Evolutionary conservation across 2,888 invertebrate genomes (phyloP), one percentile per base, ranked within the genome.

Genomic region (Charanyca ferruginea): DNA sequence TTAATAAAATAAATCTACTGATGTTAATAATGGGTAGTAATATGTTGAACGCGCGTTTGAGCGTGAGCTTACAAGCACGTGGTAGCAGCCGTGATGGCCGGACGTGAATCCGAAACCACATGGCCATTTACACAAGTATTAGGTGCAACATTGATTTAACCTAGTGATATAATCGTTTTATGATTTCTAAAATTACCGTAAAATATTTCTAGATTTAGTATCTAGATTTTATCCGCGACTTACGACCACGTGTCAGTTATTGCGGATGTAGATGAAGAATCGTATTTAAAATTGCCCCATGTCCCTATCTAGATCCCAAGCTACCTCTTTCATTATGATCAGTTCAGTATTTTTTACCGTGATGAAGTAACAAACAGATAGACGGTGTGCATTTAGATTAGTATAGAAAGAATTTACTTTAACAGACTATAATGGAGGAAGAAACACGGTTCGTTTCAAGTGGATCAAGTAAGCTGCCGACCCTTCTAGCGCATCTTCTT

Each of bases 361-460:
- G n/a, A n/a, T n/a, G n/a, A n/a, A n/a, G n/a, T n/a, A 32, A 32
- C 8, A 28, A 28, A 8, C 9, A 32, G 11, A 32, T 2, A 32
- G 32, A 28, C 28, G 7, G 28, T 7, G 1, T 32, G 11, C 2
- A 9, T 32, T 9, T 13, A 38, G 18, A 48, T 38, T 49, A n/a
- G 25, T 59, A 55, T 16, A 75, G 5, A 28, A 51, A 28, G 0
- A 52, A 52, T 44, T 4, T 66, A 18, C 22, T 75, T 73, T 54
- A 61, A 42, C 85, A 97, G 97, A 97, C 97, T 81, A 97, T 97
- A 83, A 96, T 98, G 96, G 98, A 99, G 94, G 96, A 98, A 73
- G 99, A 99, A 89, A 97, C 97, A 65, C 96, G 97, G 57, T 99
- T 99, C 90, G 95, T 99, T 20, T 98, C 98, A 0, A 96, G 96